Evolutionary conservation across 2,797 vertebrate species (phyloP), one percentile per base, ranked within the genome.

Genomic region (Eospalax fontanierii): DNA sequence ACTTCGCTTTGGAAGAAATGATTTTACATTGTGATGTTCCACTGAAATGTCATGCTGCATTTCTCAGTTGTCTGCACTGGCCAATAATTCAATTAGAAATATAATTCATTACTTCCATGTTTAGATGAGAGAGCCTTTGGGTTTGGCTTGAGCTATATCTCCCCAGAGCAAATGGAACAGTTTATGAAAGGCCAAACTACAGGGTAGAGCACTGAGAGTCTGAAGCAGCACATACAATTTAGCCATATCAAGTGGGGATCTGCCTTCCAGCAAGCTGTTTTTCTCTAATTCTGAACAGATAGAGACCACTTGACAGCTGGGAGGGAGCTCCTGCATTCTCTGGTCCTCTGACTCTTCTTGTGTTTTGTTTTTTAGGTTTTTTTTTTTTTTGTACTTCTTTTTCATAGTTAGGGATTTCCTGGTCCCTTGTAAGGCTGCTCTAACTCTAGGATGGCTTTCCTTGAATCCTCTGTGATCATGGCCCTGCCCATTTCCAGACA

Each of bases 31-130:
- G 82, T 83, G n/a, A 10, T 30, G 28, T 86, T 95, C 68, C 74
- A 15, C 40, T 76, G 61, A 96, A 96, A 96, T 94, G 89, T 57
- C 89, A 92, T n/a, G 73, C 61, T 82, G 68, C 79, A 63, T 80
- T n/a, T n/a, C n/a, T 93, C 86, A 57, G 85, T 65, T n/a, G 40
- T 91, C 83, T 90, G 89, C 57, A 50, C 35, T 89, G 90, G 61
- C 90, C 89, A 95, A 91, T 91, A 97, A 97, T 93, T 96, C 94
- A 95, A 80, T 93, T 93, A 96, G 57, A 95, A 96, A 94, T 66
- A 86, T 83, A 80, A 89, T 93, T 89, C 96, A 93, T 91, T 89
- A 95, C 93, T 93, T 94, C 88, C 92, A 70, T 46, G 86, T 95
- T n/a, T 88, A 76, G 66, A 78, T 86, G 92, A 80, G 86, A 92